phyloP scores from a whole-genome alignment of 2,888 invertebrate species.

The Trachelus tabidus region DNA sequence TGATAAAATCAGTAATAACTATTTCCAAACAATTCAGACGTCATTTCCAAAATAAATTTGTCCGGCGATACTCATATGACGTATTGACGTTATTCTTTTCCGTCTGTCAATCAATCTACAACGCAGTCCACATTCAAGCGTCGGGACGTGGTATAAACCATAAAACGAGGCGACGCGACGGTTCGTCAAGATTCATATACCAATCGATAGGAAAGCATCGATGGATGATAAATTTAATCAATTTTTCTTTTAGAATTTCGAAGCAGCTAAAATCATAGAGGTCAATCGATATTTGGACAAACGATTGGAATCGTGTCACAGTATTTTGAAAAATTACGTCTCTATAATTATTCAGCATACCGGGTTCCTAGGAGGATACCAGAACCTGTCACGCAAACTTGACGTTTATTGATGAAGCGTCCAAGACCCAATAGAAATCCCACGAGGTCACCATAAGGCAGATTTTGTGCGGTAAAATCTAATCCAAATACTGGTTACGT shows the following conservation, averaged over 20 bases:
- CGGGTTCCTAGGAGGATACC: background rate
- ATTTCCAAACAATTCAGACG: too few species aligned
- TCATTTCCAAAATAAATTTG: too few species aligned
- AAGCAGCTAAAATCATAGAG: background rate
- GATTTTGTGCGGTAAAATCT: background rate
- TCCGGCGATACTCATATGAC: too few species aligned
- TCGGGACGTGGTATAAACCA: background rate
- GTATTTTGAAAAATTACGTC: conserved; percentile 1
- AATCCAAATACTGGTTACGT: too few species aligned
- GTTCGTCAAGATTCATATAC: background rate
- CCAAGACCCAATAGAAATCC: conserved; percentile 27
- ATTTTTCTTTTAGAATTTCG: background rate
- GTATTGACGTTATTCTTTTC: too few species aligned
- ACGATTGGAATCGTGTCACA: background rate
- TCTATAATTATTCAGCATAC: background rate
- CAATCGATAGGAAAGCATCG: background rate
- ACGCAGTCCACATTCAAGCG: too few species aligned
- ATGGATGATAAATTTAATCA: background rate
- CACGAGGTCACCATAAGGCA: conserved; percentile 22
- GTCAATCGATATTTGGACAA: background rate
- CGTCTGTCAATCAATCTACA: too few species aligned
- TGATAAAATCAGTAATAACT: too few species aligned
- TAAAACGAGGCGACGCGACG: background rate
- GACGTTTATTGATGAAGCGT: conserved; percentile 34
- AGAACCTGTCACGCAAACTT: background rate